phyloP scores from a whole-genome alignment of 2,113 vertebrate genomes.

The Saguinus midas region DNA sequence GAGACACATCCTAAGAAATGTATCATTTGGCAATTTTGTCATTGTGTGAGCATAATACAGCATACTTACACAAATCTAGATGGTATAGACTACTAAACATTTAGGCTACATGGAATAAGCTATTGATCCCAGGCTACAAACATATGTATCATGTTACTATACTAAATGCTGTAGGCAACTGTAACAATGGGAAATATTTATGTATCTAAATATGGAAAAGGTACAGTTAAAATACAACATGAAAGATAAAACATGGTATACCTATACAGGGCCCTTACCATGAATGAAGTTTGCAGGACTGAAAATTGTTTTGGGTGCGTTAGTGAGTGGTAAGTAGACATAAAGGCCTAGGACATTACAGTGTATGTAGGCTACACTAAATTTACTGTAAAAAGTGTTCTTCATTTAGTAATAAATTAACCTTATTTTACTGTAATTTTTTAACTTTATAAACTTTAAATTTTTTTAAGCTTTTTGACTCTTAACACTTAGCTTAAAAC shows the following conservation, averaged over 20 bases:
- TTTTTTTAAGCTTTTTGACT: not conserved
- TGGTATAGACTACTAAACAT: not conserved
- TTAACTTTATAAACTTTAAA: not conserved
- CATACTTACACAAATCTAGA: not conserved
- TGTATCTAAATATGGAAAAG: not conserved
- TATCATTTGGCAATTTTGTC: not conserved
- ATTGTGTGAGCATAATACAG: not conserved
- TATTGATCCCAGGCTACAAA: not conserved
- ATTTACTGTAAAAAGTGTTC: not conserved
- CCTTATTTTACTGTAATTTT: not conserved
- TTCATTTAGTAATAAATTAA: not conserved
- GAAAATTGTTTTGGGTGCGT: not conserved
- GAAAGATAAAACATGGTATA: not conserved
- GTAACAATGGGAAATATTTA: not conserved
- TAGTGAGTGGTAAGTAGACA: not conserved
- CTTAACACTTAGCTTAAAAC: not conserved
- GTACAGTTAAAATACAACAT: not conserved
- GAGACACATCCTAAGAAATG: not conserved
- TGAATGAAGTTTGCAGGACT: not conserved
- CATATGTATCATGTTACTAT: not conserved
- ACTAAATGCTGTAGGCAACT: not conserved
- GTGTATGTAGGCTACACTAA: not conserved
- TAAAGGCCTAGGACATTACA: not conserved
- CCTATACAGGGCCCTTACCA: not conserved
- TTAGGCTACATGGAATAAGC: not conserved